These are phyloP conservation scores for Ceratothoa steindachneri DNA, from an alignment of 2,888 invertebrate genomes.

Conservation along the genomic window DNA sequence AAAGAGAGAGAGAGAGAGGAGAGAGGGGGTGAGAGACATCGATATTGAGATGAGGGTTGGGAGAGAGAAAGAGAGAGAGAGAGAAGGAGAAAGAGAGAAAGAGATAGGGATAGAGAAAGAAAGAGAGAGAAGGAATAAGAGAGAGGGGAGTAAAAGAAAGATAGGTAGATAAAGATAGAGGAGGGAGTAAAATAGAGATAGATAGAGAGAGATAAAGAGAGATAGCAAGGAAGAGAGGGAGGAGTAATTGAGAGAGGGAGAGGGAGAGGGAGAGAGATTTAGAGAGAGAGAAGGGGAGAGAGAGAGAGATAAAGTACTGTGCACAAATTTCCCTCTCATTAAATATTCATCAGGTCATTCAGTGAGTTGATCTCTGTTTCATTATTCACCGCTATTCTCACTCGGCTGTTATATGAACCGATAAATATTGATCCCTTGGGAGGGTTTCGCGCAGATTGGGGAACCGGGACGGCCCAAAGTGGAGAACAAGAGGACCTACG, in stretches of 20 bases:
- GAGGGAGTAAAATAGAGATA: no score
- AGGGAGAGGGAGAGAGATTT: no score
- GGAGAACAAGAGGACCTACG: not conserved
- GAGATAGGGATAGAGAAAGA: no score
- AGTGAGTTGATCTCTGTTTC: not conserved
- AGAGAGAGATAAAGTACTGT: no score
- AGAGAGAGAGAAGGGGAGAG: no score
- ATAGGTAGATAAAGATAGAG: no score
- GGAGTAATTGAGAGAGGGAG: not conserved
- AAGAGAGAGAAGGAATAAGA: no score
- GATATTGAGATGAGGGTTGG: not conserved
- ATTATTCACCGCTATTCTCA: not conserved
- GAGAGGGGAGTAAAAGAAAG: no score
- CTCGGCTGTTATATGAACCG: conserved; percentile 8
- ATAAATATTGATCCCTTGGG: conserved; percentile 9
- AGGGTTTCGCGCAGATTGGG: not conserved
- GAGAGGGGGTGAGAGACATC: not conserved
- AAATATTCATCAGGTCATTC: conserved; percentile 10
- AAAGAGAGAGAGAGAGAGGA: not conserved
- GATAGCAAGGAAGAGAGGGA: no score
- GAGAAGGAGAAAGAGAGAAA: no score
- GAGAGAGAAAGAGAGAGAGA: not conserved
- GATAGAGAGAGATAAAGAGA: no score
- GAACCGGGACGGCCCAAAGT: not conserved
- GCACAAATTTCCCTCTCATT: not conserved